Evolutionary conservation across 2,113 vertebrate species (phyloP).

Genomic region (Cyanoliseus patagonus): DNA sequence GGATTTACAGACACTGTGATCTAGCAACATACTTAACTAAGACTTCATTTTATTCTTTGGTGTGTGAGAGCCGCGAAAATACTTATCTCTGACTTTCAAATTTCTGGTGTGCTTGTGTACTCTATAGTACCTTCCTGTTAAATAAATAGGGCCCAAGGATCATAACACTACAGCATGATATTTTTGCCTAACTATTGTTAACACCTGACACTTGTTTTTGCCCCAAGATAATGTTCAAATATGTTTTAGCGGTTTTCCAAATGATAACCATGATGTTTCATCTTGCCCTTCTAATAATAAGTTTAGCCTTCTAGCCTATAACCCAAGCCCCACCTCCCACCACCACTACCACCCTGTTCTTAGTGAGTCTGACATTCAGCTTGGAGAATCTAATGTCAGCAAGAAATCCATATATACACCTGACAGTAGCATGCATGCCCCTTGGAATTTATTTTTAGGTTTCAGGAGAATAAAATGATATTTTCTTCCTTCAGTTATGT

Average conservation of each 20-base stretch:
- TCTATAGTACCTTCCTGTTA: neutral
- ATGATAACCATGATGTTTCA: slow-evolving; percentile 65
- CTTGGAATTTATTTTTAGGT: slow-evolving; percentile 72
- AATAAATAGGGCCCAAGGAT: neutral
- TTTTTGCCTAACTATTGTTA: slow-evolving; percentile 65
- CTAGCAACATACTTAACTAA: neutral
- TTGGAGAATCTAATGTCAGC: slow-evolving; percentile 74
- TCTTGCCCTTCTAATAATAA: slow-evolving; percentile 67
- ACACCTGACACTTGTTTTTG: slow-evolving; percentile 59
- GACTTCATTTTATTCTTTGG: neutral
- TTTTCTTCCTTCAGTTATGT: slow-evolving; percentile 29
- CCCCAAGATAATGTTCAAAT: slow-evolving; percentile 67
- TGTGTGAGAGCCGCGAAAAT: neutral
- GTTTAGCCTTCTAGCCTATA: neutral
- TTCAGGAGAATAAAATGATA: slow-evolving; percentile 55
- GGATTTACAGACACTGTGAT: neutral
- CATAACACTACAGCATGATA: neutral
- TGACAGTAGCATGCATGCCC: slow-evolving; percentile 17
- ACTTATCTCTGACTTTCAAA: neutral
- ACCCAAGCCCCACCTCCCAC: neutral
- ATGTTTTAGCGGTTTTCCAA: slow-evolving; percentile 61
- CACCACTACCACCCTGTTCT: neutral
- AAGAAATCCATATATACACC: slow-evolving; percentile 72
- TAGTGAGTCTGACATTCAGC: slow-evolving; percentile 73
- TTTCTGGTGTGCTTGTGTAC: neutral